phyloP scores from a whole-genome alignment of 2,797 vertebrate genomes.

The Lepus townsendii region DNA sequence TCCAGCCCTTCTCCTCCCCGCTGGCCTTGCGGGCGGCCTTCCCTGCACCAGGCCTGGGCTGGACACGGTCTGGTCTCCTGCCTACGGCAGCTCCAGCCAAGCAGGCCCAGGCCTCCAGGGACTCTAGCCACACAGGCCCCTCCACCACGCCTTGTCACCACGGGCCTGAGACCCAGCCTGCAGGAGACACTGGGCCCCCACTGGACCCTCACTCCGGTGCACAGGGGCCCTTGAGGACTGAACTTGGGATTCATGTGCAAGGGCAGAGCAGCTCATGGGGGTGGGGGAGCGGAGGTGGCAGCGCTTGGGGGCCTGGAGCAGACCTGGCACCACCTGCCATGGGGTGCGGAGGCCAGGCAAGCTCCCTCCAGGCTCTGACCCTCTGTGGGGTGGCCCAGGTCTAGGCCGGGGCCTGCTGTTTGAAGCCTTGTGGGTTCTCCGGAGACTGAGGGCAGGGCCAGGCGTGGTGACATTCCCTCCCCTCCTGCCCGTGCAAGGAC shows the following conservation, averaged over 20 bases:
- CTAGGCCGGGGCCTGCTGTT: neutral
- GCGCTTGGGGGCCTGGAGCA: neutral
- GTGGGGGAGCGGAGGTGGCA: neutral
- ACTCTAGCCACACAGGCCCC: neutral
- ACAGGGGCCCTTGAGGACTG: neutral
- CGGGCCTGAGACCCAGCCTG: neutral
- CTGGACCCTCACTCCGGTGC: rapidly evolving
- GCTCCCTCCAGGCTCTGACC: no score
- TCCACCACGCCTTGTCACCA: neutral
- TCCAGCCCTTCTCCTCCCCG: neutral
- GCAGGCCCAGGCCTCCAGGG: neutral
- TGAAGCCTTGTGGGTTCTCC: neutral
- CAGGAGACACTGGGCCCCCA: neutral
- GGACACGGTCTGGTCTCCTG: neutral
- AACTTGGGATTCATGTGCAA: neutral
- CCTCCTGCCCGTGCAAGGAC: no score
- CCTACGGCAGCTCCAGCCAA: neutral
- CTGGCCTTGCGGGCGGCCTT: neutral
- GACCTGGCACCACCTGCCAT: neutral
- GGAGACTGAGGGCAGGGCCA: neutral
- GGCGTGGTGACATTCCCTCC: neutral
- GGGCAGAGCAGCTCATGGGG: neutral
- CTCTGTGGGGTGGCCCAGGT: no score
- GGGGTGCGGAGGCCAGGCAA: neutral
- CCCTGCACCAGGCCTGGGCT: neutral